Base-by-base conservation (phyloP, 2,797 vertebrate species). In the Prunella strophiata region DNA sequence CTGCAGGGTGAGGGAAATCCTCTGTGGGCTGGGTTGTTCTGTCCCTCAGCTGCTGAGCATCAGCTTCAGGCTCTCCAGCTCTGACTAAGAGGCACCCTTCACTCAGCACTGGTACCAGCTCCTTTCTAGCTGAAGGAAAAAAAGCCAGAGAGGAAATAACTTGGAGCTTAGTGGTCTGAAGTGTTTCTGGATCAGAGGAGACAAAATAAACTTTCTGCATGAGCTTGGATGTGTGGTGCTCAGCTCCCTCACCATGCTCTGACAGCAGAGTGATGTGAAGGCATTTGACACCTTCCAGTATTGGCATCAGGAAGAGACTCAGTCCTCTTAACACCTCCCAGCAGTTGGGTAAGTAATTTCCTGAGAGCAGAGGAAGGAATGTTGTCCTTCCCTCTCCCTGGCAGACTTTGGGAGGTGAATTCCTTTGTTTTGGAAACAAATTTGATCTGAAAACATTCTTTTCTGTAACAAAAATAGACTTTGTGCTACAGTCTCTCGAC, bases 361-460 rank as follows among this genome's bases (percentile, higher is more conserved):
- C 94, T 94, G 88, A 88, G 75, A 88, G 63, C 47, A 66, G 71
- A 61, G 80, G 34, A 76, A 70, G 71, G 88, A 93, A 92, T 93
- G 74, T 76, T 87, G 71, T 63, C 57, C 36, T 78, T 25, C n/a
- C 14, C 27, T 74, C 25, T 74, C 52, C 52, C 54, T 87, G 59
- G 42, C 75, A 77, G 63, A 58, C 57, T 77, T 26, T 72, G 54
- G 50, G 75, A 92, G 34, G 66, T 48, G 78, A 77, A 93, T 89
- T 88, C 57, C 65, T 91, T 93, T 92, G 81, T 89, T 96, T 88
- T 79, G 67, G 47, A 92, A 94, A 83, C 40, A 89, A 68, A 83
- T 77, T 43, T 51, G 50, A 52, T 89, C 47, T 51, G 59, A 65
- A 93, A 91, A 78, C 52, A 47, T 74, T 92, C 3, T 77, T 92